Base-by-base conservation (phyloP, 2,797 vertebrate species). In the Myotis myotis region DNA sequence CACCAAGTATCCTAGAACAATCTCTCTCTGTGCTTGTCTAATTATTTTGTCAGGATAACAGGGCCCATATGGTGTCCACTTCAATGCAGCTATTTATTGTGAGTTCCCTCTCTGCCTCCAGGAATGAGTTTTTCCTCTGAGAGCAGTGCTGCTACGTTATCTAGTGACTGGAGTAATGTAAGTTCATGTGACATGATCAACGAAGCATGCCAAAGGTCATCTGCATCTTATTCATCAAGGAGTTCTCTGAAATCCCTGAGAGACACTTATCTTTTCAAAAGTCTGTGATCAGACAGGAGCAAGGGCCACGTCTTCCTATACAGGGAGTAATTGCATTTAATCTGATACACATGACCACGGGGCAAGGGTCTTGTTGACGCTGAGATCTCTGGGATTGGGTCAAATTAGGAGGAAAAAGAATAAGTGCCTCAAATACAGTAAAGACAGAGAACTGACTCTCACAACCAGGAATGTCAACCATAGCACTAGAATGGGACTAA, bases 1-100 rank as follows among this genome's bases (percentile, higher is more conserved):
- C 5, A 53, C 25, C 20, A 28, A 47, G 71, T 78, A 75, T 96
- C n/a, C n/a, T 64, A 41, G 9, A 44, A 44, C 19, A 25, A 13
- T 44, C n/a, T 88, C 28, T 82, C 25, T 70, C 2, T 86, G 19
- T 72, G n/a, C n/a, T 57, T 51, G 5, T 85, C 33, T 83, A 70
- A 93, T 84, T 84, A 51, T 93, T 92, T 92, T 80, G 23, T 92
- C 78, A 16, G 53, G 23, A 49, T 78, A 72, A 70, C 38, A 53
- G 20, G 44, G 41, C 84, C 53, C 66, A 79, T 10, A 2, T 55
- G 78, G 12, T 87, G 15, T 91, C 57, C 22, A 75, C 47, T 71
- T 84, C 8, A 28, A 0, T 60, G 81, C 3, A 38, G 23, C 28
- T 79, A 3, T 85, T 33, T 80, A 64, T 25, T 94, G 49, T 49